Percentiles rank a stretch among this genome's conserved stretches.
Conservation (phyloP, 2,888 invertebrate genomes). For the Melinaea marsaeus region DNA sequence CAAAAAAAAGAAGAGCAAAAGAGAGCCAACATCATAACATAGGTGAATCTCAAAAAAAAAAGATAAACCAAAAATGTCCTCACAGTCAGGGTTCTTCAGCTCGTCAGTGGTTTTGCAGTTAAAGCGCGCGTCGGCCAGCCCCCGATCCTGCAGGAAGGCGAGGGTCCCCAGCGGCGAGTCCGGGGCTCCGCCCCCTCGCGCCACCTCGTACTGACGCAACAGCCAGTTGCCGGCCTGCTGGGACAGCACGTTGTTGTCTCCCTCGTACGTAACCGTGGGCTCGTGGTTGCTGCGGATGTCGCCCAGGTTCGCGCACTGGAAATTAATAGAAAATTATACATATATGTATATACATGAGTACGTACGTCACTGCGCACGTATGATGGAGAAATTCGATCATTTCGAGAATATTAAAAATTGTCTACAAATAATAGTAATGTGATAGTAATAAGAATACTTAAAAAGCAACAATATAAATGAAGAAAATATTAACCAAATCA, state of each 20-base stretch:
- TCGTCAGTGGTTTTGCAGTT: constrained; percentile 42
- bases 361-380: too few relatives aligned
- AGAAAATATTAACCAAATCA: not conserved
- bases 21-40: not conserved
- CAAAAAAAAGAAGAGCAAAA: not conserved
- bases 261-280: constrained; percentile 94
- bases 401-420: too few relatives aligned
- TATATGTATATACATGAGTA: not conserved
- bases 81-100: constrained; percentile 55
- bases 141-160: constrained; percentile 73
- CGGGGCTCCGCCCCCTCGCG: constrained; percentile 59
- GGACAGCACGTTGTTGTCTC: constrained; percentile 94
- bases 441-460: too few relatives aligned
- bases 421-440: too few relatives aligned
- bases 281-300: constrained; percentile 92
- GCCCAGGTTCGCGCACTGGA: constrained; percentile 87
- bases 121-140: constrained; percentile 33
- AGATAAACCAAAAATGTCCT: constrained; percentile 35
- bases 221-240: constrained; percentile 95
- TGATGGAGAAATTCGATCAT: too few relatives aligned
- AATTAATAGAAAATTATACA: not conserved
- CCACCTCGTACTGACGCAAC: constrained; percentile 80
- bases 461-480: too few relatives aligned
- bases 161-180: constrained; percentile 85
- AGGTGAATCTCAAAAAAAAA: not conserved